Evolutionary conservation across 92 coral and sea anemone genomes (phyloP).

Genomic region (Heteractis magnifica): DNA sequence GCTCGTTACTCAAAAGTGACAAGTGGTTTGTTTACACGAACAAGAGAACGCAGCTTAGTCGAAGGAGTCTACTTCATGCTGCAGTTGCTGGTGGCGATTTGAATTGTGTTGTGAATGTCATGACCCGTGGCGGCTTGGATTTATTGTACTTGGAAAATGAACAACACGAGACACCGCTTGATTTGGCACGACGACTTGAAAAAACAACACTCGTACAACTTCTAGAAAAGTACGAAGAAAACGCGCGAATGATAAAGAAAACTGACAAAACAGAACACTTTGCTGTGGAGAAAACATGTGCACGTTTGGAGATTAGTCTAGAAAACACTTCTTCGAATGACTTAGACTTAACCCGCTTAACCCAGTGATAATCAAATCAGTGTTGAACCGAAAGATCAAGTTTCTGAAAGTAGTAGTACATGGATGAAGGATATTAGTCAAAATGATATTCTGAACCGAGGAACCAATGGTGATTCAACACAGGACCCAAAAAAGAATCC

Average conservation of each 20-base stretch:
- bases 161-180: constrained; percentile 34
- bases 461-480: neutral
- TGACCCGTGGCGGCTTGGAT: constrained; percentile 22
- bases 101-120: constrained; percentile 35
- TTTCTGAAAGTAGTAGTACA: neutral
- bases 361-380: neutral
- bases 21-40: constrained; percentile 17
- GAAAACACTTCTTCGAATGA: neutral
- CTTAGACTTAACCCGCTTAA: neutral
- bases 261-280: neutral
- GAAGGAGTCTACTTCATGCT: constrained; percentile 37
- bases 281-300: neutral
- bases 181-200: constrained; percentile 13
- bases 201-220: constrained; percentile 22
- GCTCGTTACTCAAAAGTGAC: constrained; percentile 21
- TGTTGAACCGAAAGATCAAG: constrained; percentile 3
- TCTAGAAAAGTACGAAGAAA: constrained; percentile 37
- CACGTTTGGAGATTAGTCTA: neutral
- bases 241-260: constrained; percentile 4
- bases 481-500: neutral
- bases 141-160: constrained; percentile 25
- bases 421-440: neutral
- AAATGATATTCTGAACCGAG: neutral
- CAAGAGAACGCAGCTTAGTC: constrained; percentile 28
- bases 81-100: constrained; percentile 51